Evolutionary conservation across 2,113 vertebrate species (phyloP), one percentile per base, ranked within the genome.

Genomic region (Progne subis): DNA sequence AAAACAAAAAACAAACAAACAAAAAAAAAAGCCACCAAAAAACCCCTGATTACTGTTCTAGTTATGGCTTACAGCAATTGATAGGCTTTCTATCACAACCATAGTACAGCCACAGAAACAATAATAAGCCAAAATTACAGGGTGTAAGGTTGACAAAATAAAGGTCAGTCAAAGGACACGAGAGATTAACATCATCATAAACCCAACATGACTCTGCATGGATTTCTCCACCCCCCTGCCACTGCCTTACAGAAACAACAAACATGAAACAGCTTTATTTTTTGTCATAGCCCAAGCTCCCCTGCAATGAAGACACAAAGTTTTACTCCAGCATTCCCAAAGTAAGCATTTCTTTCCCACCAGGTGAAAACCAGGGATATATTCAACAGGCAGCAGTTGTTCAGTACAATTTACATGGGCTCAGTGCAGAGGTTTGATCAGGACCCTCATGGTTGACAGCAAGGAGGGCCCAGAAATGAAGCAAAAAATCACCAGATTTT

Each of bases 1-100:
- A 59, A 41, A 39, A 39, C 18, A 92, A 95, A 95, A 72, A n/a
- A 69, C 14, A 13, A 7, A 8, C 7, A 88, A 12, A 20, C 88
- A 95, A 32, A 57, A 53, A 57, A 53, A 21, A 24, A 78, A 37
- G 37, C 37, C 41, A 20, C 37, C 39, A 44, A 93, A 96, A 96
- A 82, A 81, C 88, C 96, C 97, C 97, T 97, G 98, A 97, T 97
- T 94, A 87, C 90, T 92, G 83, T 79, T 94, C 88, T 87, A 95
- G 86, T 88, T 96, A 88, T 95, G 95, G 95, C 95, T 97, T 96
- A 97, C 95, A 96, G 93, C 92, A 86, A 94, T 57, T 70, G 63
- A 63, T 90, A 93, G 96, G 94, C 90, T 97, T 93, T 93, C 79
- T 96, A 94, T 87, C 85, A 86, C 85, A 84, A 85, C 61, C 82